phyloP scores from a whole-genome alignment of 2,113 vertebrate genomes.

The Sterrhoptilus dennistouni region DNA sequence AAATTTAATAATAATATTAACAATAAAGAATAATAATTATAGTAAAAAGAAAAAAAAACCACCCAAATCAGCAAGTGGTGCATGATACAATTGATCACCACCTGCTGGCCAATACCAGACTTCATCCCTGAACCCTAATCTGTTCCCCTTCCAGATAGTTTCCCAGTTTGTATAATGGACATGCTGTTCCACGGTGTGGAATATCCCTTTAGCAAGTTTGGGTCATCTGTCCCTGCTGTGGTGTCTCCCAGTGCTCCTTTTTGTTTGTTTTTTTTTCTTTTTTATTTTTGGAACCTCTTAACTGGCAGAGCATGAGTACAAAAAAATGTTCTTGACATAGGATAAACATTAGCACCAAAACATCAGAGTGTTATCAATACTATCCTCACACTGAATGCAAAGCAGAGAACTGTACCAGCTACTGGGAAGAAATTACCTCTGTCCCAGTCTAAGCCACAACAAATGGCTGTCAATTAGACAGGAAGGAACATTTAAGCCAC shows the following conservation, averaged over 20 bases:
- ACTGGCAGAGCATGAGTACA: not conserved
- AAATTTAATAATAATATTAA: not conserved
- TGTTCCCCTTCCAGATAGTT: rapidly evolving
- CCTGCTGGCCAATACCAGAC: not conserved
- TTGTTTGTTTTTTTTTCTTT: not conserved
- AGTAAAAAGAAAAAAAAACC: not conserved
- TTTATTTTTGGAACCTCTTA: not conserved
- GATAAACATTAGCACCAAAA: not conserved
- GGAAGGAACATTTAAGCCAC: not conserved
- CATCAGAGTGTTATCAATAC: not conserved
- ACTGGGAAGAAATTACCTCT: not conserved
- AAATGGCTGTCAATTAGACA: not conserved
- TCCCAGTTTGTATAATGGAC: not conserved
- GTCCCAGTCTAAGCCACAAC: not conserved
- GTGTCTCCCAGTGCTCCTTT: not conserved
- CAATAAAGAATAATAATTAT: not conserved
- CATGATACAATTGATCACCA: not conserved
- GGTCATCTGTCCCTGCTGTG: not conserved
- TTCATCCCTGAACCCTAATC: too few species aligned
- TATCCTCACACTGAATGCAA: not conserved
- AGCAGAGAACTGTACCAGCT: not conserved
- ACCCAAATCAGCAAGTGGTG: not conserved
- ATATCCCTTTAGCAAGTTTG: not conserved
- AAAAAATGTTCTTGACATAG: not conserved
- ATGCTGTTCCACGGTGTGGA: not conserved